Evolutionary conservation across 2,888 invertebrate genomes (phyloP), one percentile per base, ranked within the genome.

Genomic region (Drosophila dives): DNA sequence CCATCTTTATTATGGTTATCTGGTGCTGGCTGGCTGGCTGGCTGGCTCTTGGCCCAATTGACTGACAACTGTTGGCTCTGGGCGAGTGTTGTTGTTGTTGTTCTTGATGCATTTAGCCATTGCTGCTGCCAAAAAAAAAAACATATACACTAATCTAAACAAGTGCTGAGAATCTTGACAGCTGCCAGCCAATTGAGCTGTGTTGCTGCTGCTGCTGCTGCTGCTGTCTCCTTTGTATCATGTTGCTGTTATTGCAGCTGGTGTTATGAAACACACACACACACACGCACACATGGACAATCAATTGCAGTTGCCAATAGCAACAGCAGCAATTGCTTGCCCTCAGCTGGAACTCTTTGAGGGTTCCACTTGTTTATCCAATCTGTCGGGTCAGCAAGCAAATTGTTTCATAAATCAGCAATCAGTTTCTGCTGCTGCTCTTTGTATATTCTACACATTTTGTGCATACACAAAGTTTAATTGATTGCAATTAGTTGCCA

Each of bases 401-500:
- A 64, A 54, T 51, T 51, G 15, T 54, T 75, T 17, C 48, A 66
- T 63, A 76, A 75, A 70, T 70, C 17, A 71, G 48, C 70, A 67
- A 64, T 56, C 66, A 67, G 53, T 64, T 66, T 60, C 36, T 23
- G 50, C 11, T 63, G 70, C 26, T 64, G 54, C 4, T 54, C 7
- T 23, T n/a, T 45, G 23, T 38, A n/a, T 42, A 55, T 66, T 33
- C 34, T 49, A 26, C 29, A 40, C 7, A 34, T 59, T 59, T 50
- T 20, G n/a, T 50, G 10, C 20, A 26, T 23, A n/a, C 54, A 55
- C 61, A 63, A 59, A 62, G 78, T 68, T 78, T 74, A 87, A 83
- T 81, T 86, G 85, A 64, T 72, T 74, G 82, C 82, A 87, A 87
- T 83, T 83, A 87, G 82, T 65, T 74, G 85, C 73, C 79, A 71